Base-by-base conservation (phyloP, 2,888 invertebrate species). In the Crematogaster levior region DNA sequence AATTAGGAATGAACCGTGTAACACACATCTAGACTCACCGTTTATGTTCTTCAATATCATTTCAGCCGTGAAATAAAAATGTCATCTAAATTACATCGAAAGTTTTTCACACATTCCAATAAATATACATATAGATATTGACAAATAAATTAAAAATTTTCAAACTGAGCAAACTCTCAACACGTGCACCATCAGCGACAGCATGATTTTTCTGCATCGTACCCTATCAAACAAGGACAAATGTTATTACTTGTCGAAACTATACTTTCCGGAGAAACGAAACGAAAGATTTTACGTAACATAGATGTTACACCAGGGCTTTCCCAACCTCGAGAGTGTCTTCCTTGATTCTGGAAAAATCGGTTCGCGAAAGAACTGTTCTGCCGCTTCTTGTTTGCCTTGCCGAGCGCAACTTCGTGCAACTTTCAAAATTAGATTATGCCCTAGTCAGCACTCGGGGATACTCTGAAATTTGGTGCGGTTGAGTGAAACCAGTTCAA, bases 1-100 rank as follows among this genome's bases (percentile, higher is more conserved):
- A 88, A 88, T 88, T 88, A 84, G 75, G 72, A 88, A 88, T 85
- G 86, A 73, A 77, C 46, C 53, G 66, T 77, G 60, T 74, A 56
- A 48, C 34, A 27, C 21, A 37, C 37, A n/a, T n/a, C 21, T 51
- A 34, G n/a, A 43, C 1, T 40, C 18, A 15, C 3, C 24, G 24
- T 79, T 46, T 56, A 56, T 18, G 43, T 46, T 43, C 7, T 18
- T 79, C 56, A 24, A 79, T 77, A 77, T 70, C 18, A 24, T 7
- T 30, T 0, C 18, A 12, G 12, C 18, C 24, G 43, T 10, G 3
- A 34, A 40, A 56, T 34, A 24, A 46, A 34, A 77, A 9, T 30
- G 73, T 18, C 56, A 34, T 30, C 48, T n/a, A 34, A 43, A 24
- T 15, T 40, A 3, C 43, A 15, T 9, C 24, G 27, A 1, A 30